These are phyloP conservation scores for Paracentrotus lividus DNA, from an alignment of 53 echinoderm and acorn worm genomes.

Conservation along the genomic window DNA sequence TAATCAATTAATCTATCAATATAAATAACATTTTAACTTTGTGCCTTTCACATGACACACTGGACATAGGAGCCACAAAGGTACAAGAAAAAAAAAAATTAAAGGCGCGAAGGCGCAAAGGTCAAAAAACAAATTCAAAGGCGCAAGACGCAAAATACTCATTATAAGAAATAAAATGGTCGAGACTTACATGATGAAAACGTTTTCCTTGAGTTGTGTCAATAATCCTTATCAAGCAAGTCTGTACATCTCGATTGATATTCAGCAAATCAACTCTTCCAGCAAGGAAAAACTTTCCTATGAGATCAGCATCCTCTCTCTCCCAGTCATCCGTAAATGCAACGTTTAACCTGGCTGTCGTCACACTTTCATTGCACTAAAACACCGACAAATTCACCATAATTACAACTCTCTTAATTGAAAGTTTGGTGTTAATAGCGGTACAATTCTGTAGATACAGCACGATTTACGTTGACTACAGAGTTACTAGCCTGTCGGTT, in stretches of 20 bases:
- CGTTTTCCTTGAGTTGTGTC: not conserved
- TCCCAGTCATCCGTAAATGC: not conserved
- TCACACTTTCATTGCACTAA: not conserved
- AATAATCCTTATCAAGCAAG: not conserved
- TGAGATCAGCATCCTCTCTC: not conserved
- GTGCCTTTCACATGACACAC: not conserved
- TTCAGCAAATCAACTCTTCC: not conserved
- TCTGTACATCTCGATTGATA: not conserved
- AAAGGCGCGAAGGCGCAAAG: too few species aligned
- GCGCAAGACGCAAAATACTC: not conserved
- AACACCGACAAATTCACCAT: not conserved
- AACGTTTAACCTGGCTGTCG: not conserved
- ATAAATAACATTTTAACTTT: too few species aligned
- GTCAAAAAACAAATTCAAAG: not conserved
- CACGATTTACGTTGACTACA: slow-evolving; percentile 1
- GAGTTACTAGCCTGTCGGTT: too few species aligned
- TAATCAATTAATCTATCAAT: too few species aligned
- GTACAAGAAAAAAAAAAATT: too few species aligned
- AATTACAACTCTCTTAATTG: not conserved
- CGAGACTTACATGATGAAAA: not conserved
- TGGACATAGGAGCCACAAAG: too few species aligned
- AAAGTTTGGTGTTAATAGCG: not conserved
- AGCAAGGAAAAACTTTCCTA: not conserved
- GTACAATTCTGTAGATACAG: not conserved
- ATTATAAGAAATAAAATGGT: not conserved